phyloP scores from a whole-genome alignment of 2,113 vertebrate genomes.

The Prolemur simus region DNA sequence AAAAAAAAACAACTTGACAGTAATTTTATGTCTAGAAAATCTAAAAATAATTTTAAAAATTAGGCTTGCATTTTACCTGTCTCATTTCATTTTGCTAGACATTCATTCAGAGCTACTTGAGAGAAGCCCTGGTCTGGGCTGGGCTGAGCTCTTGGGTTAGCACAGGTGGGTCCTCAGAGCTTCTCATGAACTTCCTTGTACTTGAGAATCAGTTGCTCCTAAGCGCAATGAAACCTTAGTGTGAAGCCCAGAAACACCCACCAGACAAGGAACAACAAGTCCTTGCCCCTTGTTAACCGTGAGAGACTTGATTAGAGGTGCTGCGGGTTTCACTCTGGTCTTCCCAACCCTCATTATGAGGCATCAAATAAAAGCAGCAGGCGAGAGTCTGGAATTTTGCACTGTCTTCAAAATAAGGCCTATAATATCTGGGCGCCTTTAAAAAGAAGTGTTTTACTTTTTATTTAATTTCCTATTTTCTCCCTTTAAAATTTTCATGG shows the following conservation, averaged over 20 bases:
- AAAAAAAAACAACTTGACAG: not conserved
- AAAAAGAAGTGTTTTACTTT: not conserved
- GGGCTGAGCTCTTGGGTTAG: not conserved
- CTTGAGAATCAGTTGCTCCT: not conserved
- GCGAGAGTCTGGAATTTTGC: not conserved
- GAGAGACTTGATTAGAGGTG: constrained; percentile 7
- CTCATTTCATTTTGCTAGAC: not conserved
- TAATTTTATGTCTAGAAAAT: not conserved
- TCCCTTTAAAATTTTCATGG: not conserved
- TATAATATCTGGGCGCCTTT: not conserved
- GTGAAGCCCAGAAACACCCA: constrained; percentile 51
- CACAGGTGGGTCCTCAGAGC: not conserved
- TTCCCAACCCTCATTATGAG: constrained; percentile 2
- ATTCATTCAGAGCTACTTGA: not conserved
- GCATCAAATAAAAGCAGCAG: constrained; percentile 43
- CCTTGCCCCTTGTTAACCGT: not conserved
- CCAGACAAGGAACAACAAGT: constrained; percentile 1
- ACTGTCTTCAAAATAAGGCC: constrained; percentile 29
- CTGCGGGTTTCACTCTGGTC: not conserved
- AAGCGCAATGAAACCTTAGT: not conserved
- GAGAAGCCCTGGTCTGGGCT: not conserved
- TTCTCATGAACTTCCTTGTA: not conserved
- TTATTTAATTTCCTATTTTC: not conserved
- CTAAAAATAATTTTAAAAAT: not conserved
- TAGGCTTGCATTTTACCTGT: not conserved